Base-by-base conservation (phyloP, 2,888 invertebrate species). In the Mythimna lalbum region DNA sequence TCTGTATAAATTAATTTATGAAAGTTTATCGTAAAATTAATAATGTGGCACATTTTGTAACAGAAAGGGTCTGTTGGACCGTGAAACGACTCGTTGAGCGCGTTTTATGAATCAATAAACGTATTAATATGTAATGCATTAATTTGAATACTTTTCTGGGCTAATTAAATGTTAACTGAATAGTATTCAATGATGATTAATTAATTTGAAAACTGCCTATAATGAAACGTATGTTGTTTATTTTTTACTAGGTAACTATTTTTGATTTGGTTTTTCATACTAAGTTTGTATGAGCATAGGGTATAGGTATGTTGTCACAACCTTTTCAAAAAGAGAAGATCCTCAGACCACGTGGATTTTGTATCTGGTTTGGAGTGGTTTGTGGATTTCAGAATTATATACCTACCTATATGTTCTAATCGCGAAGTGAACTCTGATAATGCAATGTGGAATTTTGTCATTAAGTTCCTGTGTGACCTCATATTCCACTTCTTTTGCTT, bases 81-180 rank as follows among this genome's bases (percentile, higher is more conserved):
- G 63, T 56, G 7, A 39, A 77, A 68, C 14, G 5, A 59, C 65
- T 60, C 52, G 66, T 63, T 77, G 60, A 62, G 56, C 33, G 19
- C 43, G 9, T 62, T 67, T 47, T 52, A 27, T 65, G 64, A 65
- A 80, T 76, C 67, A 81, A 78, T 78, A 76, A 70, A 66, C 50
- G 23, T 53, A 69, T 74, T 63, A 43, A 69, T 65, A 69, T 75
- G 69, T 82, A 73, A 53, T 62, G 62, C 63, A 63, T 75, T 73
- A 68, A 73, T 68, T 81, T 57, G 39, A 43, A 33, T 66, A 60
- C 36, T 23, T 43, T 43, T 56, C 36, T 62, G 65, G 59, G 53
- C 65, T 63, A 78, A 78, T 84, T 71, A 63, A 64, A 71, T 71
- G 60, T 36, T 72, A 69, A 82, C 69, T 75, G 69, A 63, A 68